Percentiles rank a stretch among this genome's conserved stretches.
Conservation (phyloP, 2,113 vertebrate genomes). For the Pterocles gutturalis region DNA sequence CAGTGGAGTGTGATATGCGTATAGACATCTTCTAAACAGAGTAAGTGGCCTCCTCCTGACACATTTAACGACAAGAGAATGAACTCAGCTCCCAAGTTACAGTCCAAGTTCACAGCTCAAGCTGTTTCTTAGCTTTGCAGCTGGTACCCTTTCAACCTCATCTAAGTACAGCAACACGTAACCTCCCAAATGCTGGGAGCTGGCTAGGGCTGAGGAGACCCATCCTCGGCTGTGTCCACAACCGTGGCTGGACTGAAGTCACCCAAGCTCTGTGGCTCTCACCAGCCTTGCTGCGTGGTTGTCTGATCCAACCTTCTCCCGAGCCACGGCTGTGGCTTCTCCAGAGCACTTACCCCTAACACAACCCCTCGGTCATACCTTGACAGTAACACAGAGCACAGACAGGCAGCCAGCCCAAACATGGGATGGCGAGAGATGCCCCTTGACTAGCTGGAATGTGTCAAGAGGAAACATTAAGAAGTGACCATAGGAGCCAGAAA, state of each 20-base stretch:
- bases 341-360: not conserved
- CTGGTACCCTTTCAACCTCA: not conserved
- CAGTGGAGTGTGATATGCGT: not conserved
- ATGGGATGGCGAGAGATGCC: not conserved
- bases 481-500: not conserved
- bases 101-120: not conserved
- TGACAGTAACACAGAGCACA: fast-evolving
- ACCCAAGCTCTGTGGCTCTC: not conserved
- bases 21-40: not conserved
- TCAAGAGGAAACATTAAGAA: not conserved
- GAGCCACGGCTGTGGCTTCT: not conserved
- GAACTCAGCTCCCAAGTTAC: not conserved
- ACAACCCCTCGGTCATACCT: too few relatives aligned
- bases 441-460: not conserved
- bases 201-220: not conserved
- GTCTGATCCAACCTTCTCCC: not conserved
- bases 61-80: not conserved
- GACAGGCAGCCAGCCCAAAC: not conserved
- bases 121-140: not conserved
- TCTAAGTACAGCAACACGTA: not conserved
- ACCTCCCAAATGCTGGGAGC: not conserved
- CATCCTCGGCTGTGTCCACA: not conserved
- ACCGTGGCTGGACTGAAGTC: not conserved
- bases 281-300: not conserved
- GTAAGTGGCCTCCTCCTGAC: not conserved